Percentiles rank a stretch among this genome's conserved stretches.
These are phyloP conservation scores for Pogoniulus pusillus DNA, from an alignment of 2,797 vertebrate species.

Conservation along the genomic window DNA sequence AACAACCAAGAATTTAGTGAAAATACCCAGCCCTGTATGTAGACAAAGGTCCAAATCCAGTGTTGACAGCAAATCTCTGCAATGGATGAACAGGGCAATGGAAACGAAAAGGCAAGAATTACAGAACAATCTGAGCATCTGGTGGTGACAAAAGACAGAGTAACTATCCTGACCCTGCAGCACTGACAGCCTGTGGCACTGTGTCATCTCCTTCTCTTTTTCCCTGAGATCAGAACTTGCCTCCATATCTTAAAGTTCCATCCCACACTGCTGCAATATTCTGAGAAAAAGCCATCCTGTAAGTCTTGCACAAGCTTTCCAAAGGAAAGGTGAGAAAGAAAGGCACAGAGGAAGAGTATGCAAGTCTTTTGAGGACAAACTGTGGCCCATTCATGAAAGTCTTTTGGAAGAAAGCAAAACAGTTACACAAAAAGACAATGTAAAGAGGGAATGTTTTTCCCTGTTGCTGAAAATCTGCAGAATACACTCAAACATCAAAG, in stretches of 20 bases:
- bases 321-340: neutral
- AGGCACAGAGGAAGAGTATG: neutral
- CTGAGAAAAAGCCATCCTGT: neutral
- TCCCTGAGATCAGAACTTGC: neutral
- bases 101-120: neutral
- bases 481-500: neutral
- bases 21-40: neutral
- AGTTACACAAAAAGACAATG: neutral
- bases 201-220: neutral
- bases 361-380: neutral
- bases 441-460: neutral
- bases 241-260: neutral
- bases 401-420: neutral
- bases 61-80: neutral
- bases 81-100: neutral
- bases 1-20: neutral
- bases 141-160: conserved; percentile 17
- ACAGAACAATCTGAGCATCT: neutral
- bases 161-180: neutral
- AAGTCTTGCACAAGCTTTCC: neutral
- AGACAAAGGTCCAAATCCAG: neutral
- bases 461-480: neutral
- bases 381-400: neutral
- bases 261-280: neutral
- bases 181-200: neutral